Conservation (phyloP, 2,113 vertebrate species). For the Tetrax tetrax region DNA sequence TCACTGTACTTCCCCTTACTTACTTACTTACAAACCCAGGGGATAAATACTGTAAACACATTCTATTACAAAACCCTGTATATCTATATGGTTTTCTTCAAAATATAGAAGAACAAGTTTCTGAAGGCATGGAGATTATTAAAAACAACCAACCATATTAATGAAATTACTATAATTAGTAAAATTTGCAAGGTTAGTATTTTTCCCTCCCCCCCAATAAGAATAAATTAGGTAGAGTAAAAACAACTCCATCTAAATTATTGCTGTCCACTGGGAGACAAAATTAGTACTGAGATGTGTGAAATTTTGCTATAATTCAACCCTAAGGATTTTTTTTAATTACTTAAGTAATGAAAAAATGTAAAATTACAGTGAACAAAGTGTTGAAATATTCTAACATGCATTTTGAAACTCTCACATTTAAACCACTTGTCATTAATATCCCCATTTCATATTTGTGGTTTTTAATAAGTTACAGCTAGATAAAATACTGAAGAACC, state of each 20-base stretch:
- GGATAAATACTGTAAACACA: constrained; percentile 37
- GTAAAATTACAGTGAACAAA: constrained; percentile 62
- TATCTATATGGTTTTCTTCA: background rate
- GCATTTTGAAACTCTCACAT: constrained; percentile 46
- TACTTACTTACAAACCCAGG: too few species aligned
- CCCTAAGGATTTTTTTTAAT: constrained; percentile 72
- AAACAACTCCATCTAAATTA: constrained; percentile 69
- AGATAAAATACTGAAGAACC: constrained; percentile 40
- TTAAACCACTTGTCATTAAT: constrained; percentile 69
- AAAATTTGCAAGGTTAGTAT: background rate
- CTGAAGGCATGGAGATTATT: background rate
- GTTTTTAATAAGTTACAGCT: constrained; percentile 63
- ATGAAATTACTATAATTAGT: background rate
- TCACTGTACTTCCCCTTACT: constrained; percentile 9
- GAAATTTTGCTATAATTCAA: constrained; percentile 71
- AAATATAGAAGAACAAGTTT: constrained; percentile 4
- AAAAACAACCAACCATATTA: background rate
- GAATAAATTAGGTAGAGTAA: constrained; percentile 67
- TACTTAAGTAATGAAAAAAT: constrained; percentile 69
- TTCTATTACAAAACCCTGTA: constrained; percentile 12
- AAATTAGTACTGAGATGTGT: constrained; percentile 66
- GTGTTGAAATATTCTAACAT: constrained; percentile 47
- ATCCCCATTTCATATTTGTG: constrained; percentile 65
- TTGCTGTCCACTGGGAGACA: constrained; percentile 60
- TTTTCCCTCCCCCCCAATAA: background rate